Evolutionary conservation across 1,140 invertebrate genomes (phyloP), one percentile per base, ranked within the genome.

Genomic region (Idris sp.): DNA sequence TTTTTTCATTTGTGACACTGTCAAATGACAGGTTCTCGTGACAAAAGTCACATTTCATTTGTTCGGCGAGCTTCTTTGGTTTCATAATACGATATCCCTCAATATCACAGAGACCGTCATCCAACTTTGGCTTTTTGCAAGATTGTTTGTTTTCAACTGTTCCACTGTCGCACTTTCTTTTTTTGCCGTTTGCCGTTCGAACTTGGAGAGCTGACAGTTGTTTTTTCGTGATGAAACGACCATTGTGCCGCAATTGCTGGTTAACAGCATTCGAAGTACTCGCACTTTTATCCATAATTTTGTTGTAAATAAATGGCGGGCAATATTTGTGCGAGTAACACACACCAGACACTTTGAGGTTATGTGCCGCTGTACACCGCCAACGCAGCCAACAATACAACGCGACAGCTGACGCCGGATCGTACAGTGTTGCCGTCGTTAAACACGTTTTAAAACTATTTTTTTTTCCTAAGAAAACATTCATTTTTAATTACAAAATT

Each of bases 1-100:
- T 18, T 16, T 22, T 22, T 41, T 76, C 74, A 9, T 62, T 58
- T 33, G 53, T 40, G 8, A 59, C 30, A 38, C 30, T 49, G 8
- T 68, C 38, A 14, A 76, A 71, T n/a, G 48, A 72, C 31, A 76
- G 28, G 19, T 46, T 26, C 30, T 72, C 56, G 15, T 58, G 36
- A 30, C 74, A 76, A 22, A 62, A 18, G 7, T 10, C 7, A 14
- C 62, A 76, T 59, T 53, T 49, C 74, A 76, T 71, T 51, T 76
- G 8, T 11, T 43, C 30, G 2, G 44, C 61, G 2, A 72, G 18
- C 2, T 44, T 11, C 22, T 48, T 16, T 25, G 49, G 38, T 8
- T 48, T 15, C 44, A 59, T 56, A 11, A 71, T 54, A 3, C 67
- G 61, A 25, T 69, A 59, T 8, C 74, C 61, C 14, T 62, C 64